phyloP scores from a whole-genome alignment of 2,797 vertebrate genomes.

The Sebastes steindachneri region DNA sequence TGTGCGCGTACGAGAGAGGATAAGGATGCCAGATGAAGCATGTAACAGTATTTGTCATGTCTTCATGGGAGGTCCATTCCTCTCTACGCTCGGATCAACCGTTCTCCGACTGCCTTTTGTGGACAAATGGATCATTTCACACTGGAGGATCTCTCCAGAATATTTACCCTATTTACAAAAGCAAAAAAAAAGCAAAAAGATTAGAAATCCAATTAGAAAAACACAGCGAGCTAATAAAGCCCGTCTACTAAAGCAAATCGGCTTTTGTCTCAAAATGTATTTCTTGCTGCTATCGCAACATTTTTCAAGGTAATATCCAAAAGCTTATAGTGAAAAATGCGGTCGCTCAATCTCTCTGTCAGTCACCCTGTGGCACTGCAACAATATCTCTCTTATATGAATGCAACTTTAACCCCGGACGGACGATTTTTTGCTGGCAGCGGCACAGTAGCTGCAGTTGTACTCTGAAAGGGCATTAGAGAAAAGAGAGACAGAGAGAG shows the following conservation, averaged over 20 bases:
- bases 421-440: slow-evolving; percentile 43
- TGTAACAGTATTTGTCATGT: slow-evolving; percentile 78
- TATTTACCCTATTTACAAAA: slow-evolving; percentile 43
- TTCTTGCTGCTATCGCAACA: slow-evolving; percentile 17
- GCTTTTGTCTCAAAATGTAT: slow-evolving; percentile 29
- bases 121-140: slow-evolving; percentile 64
- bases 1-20: slow-evolving; percentile 14
- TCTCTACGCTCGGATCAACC: slow-evolving; percentile 51
- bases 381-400: slow-evolving; percentile 56
- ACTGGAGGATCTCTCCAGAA: slow-evolving; percentile 43
- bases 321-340: slow-evolving; percentile 27
- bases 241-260: slow-evolving; percentile 30
- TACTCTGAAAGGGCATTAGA: slow-evolving; percentile 30
- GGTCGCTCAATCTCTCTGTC: slow-evolving; percentile 37
- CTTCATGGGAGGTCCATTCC: slow-evolving; percentile 67
- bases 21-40: slow-evolving; percentile 64
- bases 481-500: neutral
- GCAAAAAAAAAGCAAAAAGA: slow-evolving; percentile 19
- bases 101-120: slow-evolving; percentile 36
- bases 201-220: slow-evolving; percentile 52
- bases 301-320: slow-evolving; percentile 47
- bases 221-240: slow-evolving; percentile 42
- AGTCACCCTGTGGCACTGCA: slow-evolving; percentile 40
- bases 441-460: slow-evolving; percentile 40
- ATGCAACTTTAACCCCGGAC: slow-evolving; percentile 58